Evolutionary conservation across 1,140 invertebrate species (phyloP).

Genomic region (Dermatophagoides farinae): DNA sequence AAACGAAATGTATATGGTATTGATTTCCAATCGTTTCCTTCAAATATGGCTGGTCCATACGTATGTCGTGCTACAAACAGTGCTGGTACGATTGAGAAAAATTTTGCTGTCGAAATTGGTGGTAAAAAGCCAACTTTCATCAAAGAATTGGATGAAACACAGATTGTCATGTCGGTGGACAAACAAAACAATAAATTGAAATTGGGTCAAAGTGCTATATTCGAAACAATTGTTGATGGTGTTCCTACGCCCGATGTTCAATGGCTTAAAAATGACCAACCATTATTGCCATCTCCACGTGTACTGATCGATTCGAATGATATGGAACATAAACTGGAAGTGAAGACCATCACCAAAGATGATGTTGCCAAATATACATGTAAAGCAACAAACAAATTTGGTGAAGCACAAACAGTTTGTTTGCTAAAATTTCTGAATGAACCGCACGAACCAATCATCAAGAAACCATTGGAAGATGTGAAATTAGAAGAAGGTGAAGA

Average conservation of each 20-base stretch:
- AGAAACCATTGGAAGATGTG: slow-evolving; percentile 9
- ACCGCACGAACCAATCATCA: slow-evolving; percentile 6
- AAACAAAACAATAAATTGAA: slow-evolving; percentile 5
- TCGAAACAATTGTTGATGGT: slow-evolving; percentile 12
- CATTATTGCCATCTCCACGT: neutral
- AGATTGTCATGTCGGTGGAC: neutral
- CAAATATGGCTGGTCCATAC: slow-evolving; percentile 36
- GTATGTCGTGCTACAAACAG: slow-evolving; percentile 33
- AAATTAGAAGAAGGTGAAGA: slow-evolving; percentile 33
- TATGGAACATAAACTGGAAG: slow-evolving; percentile 7
- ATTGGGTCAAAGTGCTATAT: slow-evolving; percentile 1
- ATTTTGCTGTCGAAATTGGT: neutral
- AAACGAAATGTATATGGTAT: slow-evolving; percentile 3
- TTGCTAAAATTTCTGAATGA: slow-evolving; percentile 6
- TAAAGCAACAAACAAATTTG: slow-evolving; percentile 14
- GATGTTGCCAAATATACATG: slow-evolving; percentile 15
- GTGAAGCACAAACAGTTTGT: slow-evolving; percentile 10
- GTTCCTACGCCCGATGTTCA: slow-evolving; percentile 5
- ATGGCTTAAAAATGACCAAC: slow-evolving; percentile 15
- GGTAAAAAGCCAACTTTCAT: slow-evolving; percentile 2
- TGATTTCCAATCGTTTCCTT: slow-evolving; percentile 19
- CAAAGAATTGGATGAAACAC: slow-evolving; percentile 5
- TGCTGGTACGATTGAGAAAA: slow-evolving; percentile 32
- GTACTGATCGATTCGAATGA: slow-evolving; percentile 9
- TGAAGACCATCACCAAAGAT: slow-evolving; percentile 14